Percentiles rank a stretch among this genome's conserved stretches.
Conservation (phyloP, 2,888 invertebrate species). For the Phalera bucephala region DNA sequence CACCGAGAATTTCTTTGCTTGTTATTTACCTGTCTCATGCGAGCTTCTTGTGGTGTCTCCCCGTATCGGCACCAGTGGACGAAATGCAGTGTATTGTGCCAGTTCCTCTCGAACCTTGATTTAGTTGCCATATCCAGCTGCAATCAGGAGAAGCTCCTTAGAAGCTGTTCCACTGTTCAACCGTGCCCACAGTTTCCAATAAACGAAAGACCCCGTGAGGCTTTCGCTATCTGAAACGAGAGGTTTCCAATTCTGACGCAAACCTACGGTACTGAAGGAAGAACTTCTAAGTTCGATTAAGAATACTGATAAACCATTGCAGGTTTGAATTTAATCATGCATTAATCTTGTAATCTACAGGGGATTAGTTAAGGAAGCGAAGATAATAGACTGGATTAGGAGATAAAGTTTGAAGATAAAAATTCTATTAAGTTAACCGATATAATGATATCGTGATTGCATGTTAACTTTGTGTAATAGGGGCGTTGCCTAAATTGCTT, state of each 20-base stretch:
- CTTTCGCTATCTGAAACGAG: slow-evolving; percentile 80
- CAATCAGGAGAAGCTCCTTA: slow-evolving; percentile 82
- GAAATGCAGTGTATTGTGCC: slow-evolving; percentile 87
- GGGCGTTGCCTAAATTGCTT: background rate
- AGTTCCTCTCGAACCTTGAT: slow-evolving; percentile 84
- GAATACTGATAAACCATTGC: slow-evolving; percentile 43
- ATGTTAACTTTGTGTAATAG: background rate
- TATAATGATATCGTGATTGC: background rate
- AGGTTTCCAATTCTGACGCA: slow-evolving; percentile 81
- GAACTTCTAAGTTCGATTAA: slow-evolving; percentile 50
- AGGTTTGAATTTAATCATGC: slow-evolving; percentile 53
- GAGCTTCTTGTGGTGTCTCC: slow-evolving; percentile 85
- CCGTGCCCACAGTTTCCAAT: slow-evolving; percentile 66
- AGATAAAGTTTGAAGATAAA: slow-evolving; percentile 21
- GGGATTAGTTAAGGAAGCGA: slow-evolving; percentile 25
- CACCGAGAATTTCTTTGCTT: slow-evolving; percentile 14
- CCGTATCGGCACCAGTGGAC: slow-evolving; percentile 89
- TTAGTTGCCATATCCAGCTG: slow-evolving; percentile 83
- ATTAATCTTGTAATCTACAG: slow-evolving; percentile 29
- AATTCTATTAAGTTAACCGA: background rate
- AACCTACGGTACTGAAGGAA: slow-evolving; percentile 58
- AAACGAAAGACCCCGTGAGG: slow-evolving; percentile 73
- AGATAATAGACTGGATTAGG: slow-evolving; percentile 14
- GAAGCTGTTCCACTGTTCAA: slow-evolving; percentile 69
- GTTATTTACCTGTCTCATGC: slow-evolving; percentile 86